Conservation (phyloP, 2,113 vertebrate species). For the Sclerurus mexicanus region DNA sequence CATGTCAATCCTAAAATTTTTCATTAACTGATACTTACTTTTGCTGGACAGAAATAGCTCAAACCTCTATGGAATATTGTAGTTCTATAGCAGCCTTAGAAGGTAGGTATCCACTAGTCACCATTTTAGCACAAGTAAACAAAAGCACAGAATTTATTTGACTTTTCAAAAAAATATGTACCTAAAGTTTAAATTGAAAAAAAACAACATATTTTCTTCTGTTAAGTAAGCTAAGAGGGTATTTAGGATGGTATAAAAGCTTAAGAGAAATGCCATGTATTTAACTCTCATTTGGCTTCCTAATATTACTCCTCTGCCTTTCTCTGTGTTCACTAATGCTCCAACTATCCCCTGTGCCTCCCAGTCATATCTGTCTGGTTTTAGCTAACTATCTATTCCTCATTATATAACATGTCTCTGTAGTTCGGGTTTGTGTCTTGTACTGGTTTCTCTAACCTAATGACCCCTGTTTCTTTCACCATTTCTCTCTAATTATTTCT, state of each 20-base stretch:
- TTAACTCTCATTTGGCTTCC: background rate
- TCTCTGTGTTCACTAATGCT: background rate
- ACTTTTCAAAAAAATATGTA: background rate
- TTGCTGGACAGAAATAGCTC: background rate
- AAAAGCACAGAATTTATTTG: background rate
- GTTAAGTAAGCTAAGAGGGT: background rate
- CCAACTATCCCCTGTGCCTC: background rate
- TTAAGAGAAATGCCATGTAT: background rate
- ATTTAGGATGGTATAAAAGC: background rate
- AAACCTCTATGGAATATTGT: background rate
- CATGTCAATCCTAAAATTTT: background rate
- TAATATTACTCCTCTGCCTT: background rate
- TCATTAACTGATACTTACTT: background rate
- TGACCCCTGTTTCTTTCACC: background rate
- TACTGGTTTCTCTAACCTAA: background rate
- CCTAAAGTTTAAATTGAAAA: background rate
- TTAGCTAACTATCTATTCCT: background rate
- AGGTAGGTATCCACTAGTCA: background rate
- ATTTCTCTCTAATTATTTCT: background rate
- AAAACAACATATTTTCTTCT: background rate
- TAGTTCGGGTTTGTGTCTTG: background rate
- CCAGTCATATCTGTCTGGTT: background rate
- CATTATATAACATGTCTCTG: background rate
- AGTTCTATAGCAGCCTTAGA: background rate
- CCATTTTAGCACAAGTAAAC: background rate